These are phyloP conservation scores for Palythoa heliodiscus DNA, from an alignment of 92 coral and sea anemone genomes.

Conservation along the genomic window DNA sequence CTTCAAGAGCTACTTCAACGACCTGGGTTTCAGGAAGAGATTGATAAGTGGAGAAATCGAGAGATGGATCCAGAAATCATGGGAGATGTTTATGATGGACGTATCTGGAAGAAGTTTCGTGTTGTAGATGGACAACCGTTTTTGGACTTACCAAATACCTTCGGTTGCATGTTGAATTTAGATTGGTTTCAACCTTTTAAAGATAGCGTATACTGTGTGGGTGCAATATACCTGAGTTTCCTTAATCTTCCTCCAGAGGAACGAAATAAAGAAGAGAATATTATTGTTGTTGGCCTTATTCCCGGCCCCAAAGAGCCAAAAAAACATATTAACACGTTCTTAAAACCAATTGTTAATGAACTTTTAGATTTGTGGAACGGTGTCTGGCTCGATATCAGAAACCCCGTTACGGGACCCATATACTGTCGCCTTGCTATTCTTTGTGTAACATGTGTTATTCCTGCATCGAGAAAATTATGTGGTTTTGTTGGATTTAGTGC, in stretches of 20 bases:
- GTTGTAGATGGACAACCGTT: conserved; percentile 38
- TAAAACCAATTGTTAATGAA: conserved; percentile 30
- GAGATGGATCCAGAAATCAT: conserved; percentile 35
- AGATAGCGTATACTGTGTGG: conserved; percentile 39
- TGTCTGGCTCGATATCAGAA: conserved; percentile 34
- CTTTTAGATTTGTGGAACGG: conserved; percentile 40
- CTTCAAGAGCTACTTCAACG: conserved; percentile 19
- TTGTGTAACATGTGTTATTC: conserved; percentile 53
- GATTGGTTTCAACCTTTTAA: conserved; percentile 55
- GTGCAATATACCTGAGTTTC: conserved; percentile 39
- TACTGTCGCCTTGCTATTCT: conserved; percentile 43
- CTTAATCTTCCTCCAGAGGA: conserved; percentile 48
- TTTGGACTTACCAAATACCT: conserved; percentile 27
- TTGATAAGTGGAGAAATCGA: conserved; percentile 34
- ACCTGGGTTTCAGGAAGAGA: conserved; percentile 47
- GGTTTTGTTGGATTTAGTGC: conserved; percentile 44
- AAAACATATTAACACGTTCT: conserved; percentile 24
- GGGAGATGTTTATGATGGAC: conserved; percentile 47
- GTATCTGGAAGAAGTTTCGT: conserved; percentile 34
- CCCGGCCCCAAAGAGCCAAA: conserved; percentile 45
- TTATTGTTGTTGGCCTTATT: conserved; percentile 42
- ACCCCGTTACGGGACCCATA: conserved; percentile 10
- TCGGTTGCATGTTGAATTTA: conserved; percentile 44
- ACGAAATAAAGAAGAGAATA: conserved; percentile 51
- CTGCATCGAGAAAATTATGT: conserved; percentile 53